A percentile compares a stretch with the other conserved stretches of the same genome.
Evolutionary conservation across 2,888 invertebrate genomes (phyloP).

Genomic region (Penaeus monodon): DNA sequence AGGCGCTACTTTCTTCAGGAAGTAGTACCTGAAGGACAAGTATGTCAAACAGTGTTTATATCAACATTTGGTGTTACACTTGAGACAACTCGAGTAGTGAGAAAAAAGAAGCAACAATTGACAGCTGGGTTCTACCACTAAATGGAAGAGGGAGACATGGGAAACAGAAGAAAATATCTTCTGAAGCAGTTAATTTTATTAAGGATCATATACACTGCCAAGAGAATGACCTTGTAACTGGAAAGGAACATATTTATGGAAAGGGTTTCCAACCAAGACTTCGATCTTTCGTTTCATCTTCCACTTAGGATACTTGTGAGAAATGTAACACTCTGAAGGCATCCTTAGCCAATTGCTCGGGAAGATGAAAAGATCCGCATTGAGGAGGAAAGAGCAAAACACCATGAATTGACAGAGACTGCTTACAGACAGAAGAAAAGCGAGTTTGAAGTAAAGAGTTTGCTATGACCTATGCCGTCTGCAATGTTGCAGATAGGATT

Average conservation of each 20-base stretch:
- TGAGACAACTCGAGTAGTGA: not conserved
- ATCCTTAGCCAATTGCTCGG: constrained; percentile 8
- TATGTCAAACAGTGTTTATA: constrained; percentile 16
- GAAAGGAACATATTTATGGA: constrained; percentile 16
- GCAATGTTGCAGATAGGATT: not conserved
- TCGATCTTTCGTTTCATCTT: constrained; percentile 16
- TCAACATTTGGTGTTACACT: constrained; percentile 26
- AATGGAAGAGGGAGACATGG: constrained; percentile 27
- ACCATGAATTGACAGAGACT: constrained; percentile 26
- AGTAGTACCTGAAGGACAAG: constrained; percentile 21
- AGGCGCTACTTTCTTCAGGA: not conserved
- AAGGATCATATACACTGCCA: constrained; percentile 32
- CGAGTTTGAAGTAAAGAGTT: constrained; percentile 24
- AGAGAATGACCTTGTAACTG: constrained; percentile 11
- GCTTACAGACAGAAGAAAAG: constrained; percentile 20
- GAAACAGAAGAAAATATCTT: constrained; percentile 30
- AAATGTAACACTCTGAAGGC: constrained; percentile 25
- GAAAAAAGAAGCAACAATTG: not conserved
- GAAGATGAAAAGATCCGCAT: constrained; percentile 30
- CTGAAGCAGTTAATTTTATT: constrained; percentile 8
- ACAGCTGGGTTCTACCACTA: not conserved
- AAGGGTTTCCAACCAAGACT: constrained; percentile 19
- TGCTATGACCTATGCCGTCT: not conserved
- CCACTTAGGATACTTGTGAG: constrained; percentile 14
- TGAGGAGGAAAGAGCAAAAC: constrained; percentile 29